These are phyloP conservation scores for Tubulanus polymorphus DNA, from an alignment of 2,888 invertebrate genomes.

Conservation along the genomic window DNA sequence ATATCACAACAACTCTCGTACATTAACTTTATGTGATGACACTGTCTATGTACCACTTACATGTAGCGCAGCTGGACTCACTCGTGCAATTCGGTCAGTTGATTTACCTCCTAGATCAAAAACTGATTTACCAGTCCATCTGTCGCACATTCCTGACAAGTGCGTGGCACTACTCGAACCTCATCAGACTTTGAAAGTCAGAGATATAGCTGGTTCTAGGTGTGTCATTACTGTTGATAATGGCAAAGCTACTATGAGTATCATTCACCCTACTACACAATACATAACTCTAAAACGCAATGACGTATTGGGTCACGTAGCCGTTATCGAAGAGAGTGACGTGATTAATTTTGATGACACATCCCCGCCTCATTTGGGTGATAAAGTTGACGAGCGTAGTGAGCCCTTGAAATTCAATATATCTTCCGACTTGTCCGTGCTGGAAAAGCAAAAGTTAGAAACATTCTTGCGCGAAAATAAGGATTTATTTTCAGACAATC, in stretches of 20 bases:
- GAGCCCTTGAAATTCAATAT: too few species aligned
- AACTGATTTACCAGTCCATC: background rate
- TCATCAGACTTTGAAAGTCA: background rate
- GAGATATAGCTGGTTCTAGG: background rate
- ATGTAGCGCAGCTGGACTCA: background rate
- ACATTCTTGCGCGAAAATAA: too few species aligned
- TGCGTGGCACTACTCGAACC: background rate
- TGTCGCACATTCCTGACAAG: background rate
- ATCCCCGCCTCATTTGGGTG: too few species aligned
- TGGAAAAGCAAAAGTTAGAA: too few species aligned
- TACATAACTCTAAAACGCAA: conserved; percentile 11
- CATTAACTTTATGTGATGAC: background rate
- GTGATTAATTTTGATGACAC: too few species aligned
- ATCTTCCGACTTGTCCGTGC: too few species aligned
- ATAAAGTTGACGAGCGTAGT: too few species aligned
- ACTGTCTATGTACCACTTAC: background rate
- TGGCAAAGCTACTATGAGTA: background rate
- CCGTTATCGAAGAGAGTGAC: conserved; percentile 2
- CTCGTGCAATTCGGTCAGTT: background rate
- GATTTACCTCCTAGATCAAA: background rate
- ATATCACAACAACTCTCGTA: conserved; percentile 10
- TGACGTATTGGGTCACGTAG: conserved; percentile 10
- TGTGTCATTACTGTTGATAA: background rate
- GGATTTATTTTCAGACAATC: too few species aligned
- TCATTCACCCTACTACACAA: conserved; percentile 17